Evolutionary conservation across 1,140 invertebrate species (phyloP).

Genomic region (Neuroterus valhalla): DNA sequence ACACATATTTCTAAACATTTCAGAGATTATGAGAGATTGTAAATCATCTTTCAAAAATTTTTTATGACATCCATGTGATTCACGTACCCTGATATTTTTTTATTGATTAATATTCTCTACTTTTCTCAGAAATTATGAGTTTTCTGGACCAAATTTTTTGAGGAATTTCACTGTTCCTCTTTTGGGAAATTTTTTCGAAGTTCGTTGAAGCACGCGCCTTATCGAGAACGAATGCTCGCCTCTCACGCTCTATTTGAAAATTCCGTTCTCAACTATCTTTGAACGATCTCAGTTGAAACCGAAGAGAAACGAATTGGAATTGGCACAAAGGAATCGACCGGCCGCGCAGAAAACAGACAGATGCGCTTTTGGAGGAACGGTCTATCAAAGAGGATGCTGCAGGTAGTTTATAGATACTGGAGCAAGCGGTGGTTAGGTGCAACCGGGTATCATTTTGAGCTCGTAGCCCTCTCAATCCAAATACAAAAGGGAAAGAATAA

Average conservation of each 20-base stretch:
- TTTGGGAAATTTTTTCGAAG: too few relatives aligned
- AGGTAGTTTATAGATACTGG: slow-evolving; percentile 48
- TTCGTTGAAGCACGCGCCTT: background rate
- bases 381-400: slow-evolving; percentile 57
- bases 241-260: slow-evolving; percentile 3
- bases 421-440: slow-evolving; percentile 41
- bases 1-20: too few relatives aligned
- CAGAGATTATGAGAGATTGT: too few relatives aligned
- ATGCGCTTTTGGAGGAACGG: slow-evolving; percentile 67
- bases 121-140: too few relatives aligned
- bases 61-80: too few relatives aligned
- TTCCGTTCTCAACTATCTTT: slow-evolving; percentile 30
- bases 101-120: too few relatives aligned
- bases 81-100: too few relatives aligned
- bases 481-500: slow-evolving; percentile 53
- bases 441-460: slow-evolving; percentile 42
- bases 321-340: slow-evolving; percentile 59
- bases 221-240: background rate
- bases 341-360: slow-evolving; percentile 62
- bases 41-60: too few relatives aligned
- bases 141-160: too few relatives aligned
- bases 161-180: too few relatives aligned
- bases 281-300: slow-evolving; percentile 33
- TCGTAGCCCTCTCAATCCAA: slow-evolving; percentile 47
- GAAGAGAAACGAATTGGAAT: slow-evolving; percentile 60